Base-by-base conservation (phyloP, 2,888 invertebrate species). In the Rotaria macrura region DNA sequence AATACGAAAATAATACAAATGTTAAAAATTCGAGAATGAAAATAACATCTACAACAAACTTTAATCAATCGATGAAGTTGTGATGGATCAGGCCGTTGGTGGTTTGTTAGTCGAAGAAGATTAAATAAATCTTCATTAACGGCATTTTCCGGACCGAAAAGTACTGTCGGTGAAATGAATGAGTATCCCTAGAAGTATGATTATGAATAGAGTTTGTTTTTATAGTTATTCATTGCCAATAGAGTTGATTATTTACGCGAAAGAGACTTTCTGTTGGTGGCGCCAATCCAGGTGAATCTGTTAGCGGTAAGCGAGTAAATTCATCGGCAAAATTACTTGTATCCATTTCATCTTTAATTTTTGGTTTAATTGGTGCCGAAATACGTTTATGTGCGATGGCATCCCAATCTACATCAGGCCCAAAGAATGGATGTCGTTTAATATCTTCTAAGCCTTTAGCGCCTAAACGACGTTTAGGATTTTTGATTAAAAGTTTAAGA, bases 241-340 rank as follows among this genome's bases (percentile, higher is more conserved):
- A 79, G 12, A 40, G 83, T 65, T 79, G 52, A 72, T 14, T 23
- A 83, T 52, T 52, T 52, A 49, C 49, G 29, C 55, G 55, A 25
- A 84, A 84, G 87, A 84, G 65, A 89, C 93, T 93, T 89, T 95
- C 94, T 79, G 94, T 93, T 14, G 84, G 83, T 65, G 96, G 96
- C 85, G 95, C 94, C 87, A 95, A 94, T 34, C 95, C 95, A 0
- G 96, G 96, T 10, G 96, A 96, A 91, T 97, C 96, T 0, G 95
- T 94, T 14, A 96, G 94, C 85, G 94, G 93, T 94, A 96, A 95
- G 89, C 94, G 93, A 0, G 97, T 98, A 92, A 98, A 98, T 92
- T 98, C 97, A 88, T 95, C 95, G 83, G 96, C 95, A 91, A 98
- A 98, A 92, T 98, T 97, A 89, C 95, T 95, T 25, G 96, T 95